phyloP scores from a whole-genome alignment of 1,140 invertebrate genomes.

The Rhagoletis zephyria region DNA sequence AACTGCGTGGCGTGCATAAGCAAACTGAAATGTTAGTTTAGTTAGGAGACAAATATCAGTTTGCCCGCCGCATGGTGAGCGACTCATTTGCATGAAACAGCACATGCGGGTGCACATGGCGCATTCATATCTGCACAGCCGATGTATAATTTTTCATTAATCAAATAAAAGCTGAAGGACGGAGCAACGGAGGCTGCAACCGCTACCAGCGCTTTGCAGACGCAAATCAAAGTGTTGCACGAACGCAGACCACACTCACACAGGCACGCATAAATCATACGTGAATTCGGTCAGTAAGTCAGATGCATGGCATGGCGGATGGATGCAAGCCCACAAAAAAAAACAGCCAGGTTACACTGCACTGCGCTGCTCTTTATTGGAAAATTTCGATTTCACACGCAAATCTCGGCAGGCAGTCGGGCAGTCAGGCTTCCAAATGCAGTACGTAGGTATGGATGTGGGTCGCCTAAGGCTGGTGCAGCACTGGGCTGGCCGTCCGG shows the following conservation, averaged over 20 bases:
- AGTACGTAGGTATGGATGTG: not conserved
- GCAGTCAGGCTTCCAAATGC: not conserved
- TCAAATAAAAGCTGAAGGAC: constrained; percentile 35
- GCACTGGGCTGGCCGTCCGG: not conserved
- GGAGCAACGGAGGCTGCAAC: not conserved
- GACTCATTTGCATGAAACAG: constrained; percentile 32
- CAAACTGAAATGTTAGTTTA: not conserved
- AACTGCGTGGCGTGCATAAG: not conserved
- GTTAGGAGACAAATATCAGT: constrained; percentile 27
- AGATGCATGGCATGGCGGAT: not conserved
- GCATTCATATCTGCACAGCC: not conserved
- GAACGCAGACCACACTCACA: not conserved
- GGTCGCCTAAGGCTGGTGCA: constrained; percentile 10
- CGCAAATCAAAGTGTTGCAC: constrained; percentile 4
- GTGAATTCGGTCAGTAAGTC: constrained; percentile 43
- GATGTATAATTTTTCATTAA: constrained; percentile 12
- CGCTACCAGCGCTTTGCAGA: not conserved
- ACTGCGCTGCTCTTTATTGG: constrained; percentile 23
- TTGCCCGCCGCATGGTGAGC: constrained; percentile 8
- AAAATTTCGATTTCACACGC: constrained; percentile 50
- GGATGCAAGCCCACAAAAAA: not conserved
- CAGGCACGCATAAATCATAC: constrained; percentile 11
- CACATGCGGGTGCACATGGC: not conserved
- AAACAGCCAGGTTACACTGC: not conserved
- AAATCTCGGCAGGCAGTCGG: not conserved